Percentiles rank a stretch among this genome's conserved stretches.
Conservation (phyloP, 2,888 invertebrate genomes). For the Eremobia ochroleuca region DNA sequence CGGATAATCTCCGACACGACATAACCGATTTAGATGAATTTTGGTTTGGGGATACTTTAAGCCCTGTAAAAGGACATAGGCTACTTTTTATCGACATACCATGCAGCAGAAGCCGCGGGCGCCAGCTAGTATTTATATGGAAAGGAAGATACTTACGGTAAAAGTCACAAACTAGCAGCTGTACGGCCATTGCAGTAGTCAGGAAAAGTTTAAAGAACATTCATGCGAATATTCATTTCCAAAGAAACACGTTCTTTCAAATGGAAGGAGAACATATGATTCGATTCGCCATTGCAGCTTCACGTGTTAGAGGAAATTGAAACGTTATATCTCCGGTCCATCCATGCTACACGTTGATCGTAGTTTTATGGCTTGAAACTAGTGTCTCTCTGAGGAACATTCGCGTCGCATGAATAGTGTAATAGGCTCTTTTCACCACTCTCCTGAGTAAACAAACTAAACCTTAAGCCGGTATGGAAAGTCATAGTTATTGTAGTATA, state of each 20-base stretch:
- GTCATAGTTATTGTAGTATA: background rate
- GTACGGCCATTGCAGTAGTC: background rate
- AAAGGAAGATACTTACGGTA: background rate
- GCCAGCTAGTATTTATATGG: background rate
- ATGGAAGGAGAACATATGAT: background rate
- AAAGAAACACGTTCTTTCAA: background rate
- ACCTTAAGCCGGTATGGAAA: slow-evolving; percentile 6
- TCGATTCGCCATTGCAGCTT: slow-evolving; percentile 11
- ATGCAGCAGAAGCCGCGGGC: too few species aligned
- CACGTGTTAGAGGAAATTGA: slow-evolving; percentile 27
- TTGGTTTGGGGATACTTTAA: background rate
- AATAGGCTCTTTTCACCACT: slow-evolving; percentile 30
- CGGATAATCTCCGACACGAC: background rate
- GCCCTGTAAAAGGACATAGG: background rate
- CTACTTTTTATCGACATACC: background rate
- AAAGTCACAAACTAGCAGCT: background rate
- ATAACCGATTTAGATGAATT: background rate
- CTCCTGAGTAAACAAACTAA: slow-evolving; percentile 37
- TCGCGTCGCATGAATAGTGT: slow-evolving; percentile 31
- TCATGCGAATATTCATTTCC: background rate
- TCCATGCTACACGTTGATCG: background rate
- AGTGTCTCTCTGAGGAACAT: slow-evolving; percentile 15
- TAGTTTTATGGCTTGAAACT: slow-evolving; percentile 19
- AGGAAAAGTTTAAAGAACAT: background rate
- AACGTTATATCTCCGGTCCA: slow-evolving; percentile 23